Evolutionary conservation across 2,113 vertebrate genomes (phyloP).

Genomic region (Malurus alboscapulatus): DNA sequence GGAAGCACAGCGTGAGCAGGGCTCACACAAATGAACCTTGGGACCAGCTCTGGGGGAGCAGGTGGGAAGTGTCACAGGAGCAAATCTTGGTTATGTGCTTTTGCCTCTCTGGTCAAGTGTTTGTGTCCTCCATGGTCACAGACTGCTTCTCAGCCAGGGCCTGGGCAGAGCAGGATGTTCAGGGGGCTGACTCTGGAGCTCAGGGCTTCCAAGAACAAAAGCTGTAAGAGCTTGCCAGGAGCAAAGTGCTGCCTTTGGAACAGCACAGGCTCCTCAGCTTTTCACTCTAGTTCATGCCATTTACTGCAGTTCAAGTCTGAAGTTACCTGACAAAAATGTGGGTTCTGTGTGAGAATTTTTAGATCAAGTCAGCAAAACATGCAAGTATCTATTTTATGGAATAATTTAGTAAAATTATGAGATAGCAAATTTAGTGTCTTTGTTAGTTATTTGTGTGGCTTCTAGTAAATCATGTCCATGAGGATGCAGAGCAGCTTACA

Average conservation of each 20-base stretch:
- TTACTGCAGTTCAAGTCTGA: background rate
- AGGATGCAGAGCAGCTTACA: background rate
- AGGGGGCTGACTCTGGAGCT: background rate
- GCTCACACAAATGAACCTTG: background rate
- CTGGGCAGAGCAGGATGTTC: background rate
- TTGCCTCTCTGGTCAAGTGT: background rate
- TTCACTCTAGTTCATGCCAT: background rate
- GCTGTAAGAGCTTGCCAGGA: background rate
- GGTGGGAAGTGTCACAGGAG: background rate
- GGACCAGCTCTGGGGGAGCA: background rate
- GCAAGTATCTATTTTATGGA: background rate
- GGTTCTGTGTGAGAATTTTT: background rate
- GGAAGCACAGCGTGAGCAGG: background rate
- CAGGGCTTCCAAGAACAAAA: background rate
- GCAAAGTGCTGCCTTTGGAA: background rate
- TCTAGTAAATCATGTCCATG: background rate
- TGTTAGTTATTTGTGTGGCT: background rate
- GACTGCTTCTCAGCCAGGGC: background rate
- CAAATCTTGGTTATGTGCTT: background rate
- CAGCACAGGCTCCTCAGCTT: background rate
- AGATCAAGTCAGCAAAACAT: background rate
- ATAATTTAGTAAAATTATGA: background rate
- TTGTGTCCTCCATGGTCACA: background rate
- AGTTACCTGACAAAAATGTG: background rate
- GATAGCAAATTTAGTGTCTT: background rate